Evolutionary conservation across 2,888 invertebrate species (phyloP), one percentile per base, ranked within the genome.

Genomic region (Zaprionus bogoriensis): DNA sequence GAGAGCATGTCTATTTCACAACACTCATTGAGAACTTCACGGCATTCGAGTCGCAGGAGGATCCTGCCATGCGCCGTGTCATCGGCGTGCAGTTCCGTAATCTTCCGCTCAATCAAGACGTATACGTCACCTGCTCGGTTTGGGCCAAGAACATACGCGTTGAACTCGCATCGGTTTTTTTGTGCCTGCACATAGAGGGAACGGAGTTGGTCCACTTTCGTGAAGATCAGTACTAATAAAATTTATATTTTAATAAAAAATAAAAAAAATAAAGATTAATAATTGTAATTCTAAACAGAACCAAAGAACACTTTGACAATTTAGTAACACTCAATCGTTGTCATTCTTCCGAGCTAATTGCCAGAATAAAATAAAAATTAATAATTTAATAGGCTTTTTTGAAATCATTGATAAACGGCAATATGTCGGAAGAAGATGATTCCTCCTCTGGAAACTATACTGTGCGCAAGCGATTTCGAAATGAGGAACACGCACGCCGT

Each of bases 391-490:
- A 6, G 12, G 12, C 28, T 20, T 30, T 19, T 27, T 19, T n/a
- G 12, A 19, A 7, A 23, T 12, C 19, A 17, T 23, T 9, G 14
- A 28, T 5, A 48, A 22, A 27, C 38, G 32, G 9, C n/a, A 38
- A 3, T 10, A 70, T 70, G 80, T 66, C 84, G 1, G 47, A 61
- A 28, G 67, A 83, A 27, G 12, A 64, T 28, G n/a, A n/a, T n/a
- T n/a, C n/a, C n/a, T 36, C 63, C 2, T 46, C 77, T 14, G 82
- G 82, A 7, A 7, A 50, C 0, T 81, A 87, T 45, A 54, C 36
- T 5, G 42, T 85, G 3, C 53, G 28, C 0, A 82, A 87, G 45
- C 73, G 74, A 30, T 78, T 76, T 44, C 82, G 82, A 2, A 52
- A 57, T 3, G 67, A 68, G 22, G 67, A 69, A 10, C 5, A 41